Evolutionary conservation across 1,140 invertebrate genomes (phyloP).

Genomic region (Paracyclopina nana): DNA sequence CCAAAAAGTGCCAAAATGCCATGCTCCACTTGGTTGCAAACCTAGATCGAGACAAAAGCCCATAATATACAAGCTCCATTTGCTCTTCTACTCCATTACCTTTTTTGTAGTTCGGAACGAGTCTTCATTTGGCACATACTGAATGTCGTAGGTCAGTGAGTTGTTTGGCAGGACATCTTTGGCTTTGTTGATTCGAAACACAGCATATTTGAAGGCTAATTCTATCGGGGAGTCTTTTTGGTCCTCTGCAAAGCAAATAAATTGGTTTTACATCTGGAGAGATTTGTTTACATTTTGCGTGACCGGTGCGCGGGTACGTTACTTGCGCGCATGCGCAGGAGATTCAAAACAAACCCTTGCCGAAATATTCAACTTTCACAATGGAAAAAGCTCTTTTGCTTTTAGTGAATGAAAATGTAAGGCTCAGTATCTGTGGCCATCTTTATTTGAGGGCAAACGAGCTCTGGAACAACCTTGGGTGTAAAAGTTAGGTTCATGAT

Average conservation of each 20-base stretch:
- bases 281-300: no score
- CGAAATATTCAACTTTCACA: not conserved
- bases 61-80: not conserved
- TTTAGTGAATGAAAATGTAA: no score
- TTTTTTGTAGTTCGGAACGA: constrained; percentile 76
- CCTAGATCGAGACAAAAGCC: constrained; percentile 1
- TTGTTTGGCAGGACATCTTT: constrained; percentile 55
- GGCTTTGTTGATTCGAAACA: constrained; percentile 75
- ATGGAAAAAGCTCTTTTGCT: no score
- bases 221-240: constrained; percentile 60
- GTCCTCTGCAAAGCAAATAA: constrained; percentile 48
- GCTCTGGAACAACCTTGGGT: no score
- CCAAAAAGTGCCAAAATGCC: constrained; percentile 76
- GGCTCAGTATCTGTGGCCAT: no score
- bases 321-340: no score
- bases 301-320: no score
- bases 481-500: no score
- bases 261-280: no score
- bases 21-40: constrained; percentile 55
- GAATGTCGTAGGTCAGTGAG: constrained; percentile 69
- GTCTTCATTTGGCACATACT: constrained; percentile 65
- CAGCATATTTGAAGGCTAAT: constrained; percentile 75
- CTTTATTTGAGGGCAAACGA: no score
- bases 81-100: constrained; percentile 36
- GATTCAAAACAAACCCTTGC: no score